These are phyloP conservation scores for Eubucco bourcierii DNA, from an alignment of 2,113 vertebrate species.

Conservation along the genomic window DNA sequence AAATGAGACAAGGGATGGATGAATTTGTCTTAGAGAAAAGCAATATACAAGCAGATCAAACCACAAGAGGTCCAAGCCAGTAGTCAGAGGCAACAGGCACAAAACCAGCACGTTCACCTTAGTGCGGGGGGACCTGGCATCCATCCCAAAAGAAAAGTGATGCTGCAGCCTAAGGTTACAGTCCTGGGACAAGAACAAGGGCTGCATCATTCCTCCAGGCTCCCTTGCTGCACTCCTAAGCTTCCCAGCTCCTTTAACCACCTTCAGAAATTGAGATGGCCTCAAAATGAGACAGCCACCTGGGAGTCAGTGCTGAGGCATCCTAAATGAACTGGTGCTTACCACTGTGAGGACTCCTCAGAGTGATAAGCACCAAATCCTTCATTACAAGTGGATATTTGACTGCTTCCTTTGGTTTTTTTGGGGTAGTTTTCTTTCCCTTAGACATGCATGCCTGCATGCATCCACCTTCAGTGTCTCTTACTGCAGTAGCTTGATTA, in stretches of 20 bases:
- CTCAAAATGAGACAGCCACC: background rate
- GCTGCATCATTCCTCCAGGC: background rate
- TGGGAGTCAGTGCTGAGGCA: background rate
- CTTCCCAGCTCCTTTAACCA: background rate
- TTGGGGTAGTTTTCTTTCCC: background rate
- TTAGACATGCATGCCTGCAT: background rate
- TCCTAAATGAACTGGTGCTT: background rate
- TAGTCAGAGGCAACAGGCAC: fast-evolving
- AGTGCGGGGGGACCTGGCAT: background rate
- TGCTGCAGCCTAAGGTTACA: background rate
- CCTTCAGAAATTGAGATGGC: fast-evolving
- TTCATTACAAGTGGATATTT: background rate
- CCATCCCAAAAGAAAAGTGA: background rate
- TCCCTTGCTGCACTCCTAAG: background rate
- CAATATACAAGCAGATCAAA: background rate
- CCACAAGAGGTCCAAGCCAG: fast-evolving
- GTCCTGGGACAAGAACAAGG: background rate
- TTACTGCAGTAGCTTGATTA: background rate
- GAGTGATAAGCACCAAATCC: background rate
- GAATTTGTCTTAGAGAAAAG: fast-evolving
- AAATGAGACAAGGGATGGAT: background rate
- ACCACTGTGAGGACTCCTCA: background rate
- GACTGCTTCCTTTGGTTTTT: background rate
- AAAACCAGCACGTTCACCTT: background rate
- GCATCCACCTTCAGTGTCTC: background rate